Base-by-base conservation (phyloP, 2,888 invertebrate species). In the Dicycla oo region DNA sequence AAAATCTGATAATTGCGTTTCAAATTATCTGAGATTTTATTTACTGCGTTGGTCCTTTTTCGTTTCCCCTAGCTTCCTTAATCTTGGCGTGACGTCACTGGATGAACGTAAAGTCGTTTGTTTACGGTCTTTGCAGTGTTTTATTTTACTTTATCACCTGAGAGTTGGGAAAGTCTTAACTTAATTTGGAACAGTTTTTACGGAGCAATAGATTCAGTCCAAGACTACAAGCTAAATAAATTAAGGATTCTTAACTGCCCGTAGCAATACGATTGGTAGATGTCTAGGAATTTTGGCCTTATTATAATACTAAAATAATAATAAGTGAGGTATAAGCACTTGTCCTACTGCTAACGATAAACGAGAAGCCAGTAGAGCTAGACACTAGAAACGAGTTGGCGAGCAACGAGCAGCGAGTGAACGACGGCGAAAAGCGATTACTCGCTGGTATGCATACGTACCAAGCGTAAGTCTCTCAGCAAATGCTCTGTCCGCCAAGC, bases 1-100 rank as follows among this genome's bases (percentile, higher is more conserved):
- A 78, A 73, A 78, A 64, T 67, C 82, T 57, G 60, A 69, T 67
- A 70, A 80, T 72, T 61, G 64, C 60, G 34, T 66, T 79, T 79
- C 57, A 66, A 67, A 63, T 78, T 74, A 70, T 67, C 64, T 34
- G 38, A 66, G 71, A 69, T 67, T 81, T 54, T 69, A 78, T 75
- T 62, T 58, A 76, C 60, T 65, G 66, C 26, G n/a, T 15, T 2
- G 23, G 8, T 74, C 13, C 43, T 20, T 61, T 74, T 58, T 61
- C 2, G 11, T 26, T 8, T 23, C 23, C 26, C 18, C 15, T 53
- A 13, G 53, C 57, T 69, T 64, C 53, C 53, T 63, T 80, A 69
- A 76, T 69, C 66, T 63, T 38, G 58, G 23, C 18, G 13, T 43
- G 26, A 51, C 15, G 40, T 63, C 56, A 67, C 49, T 49, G 66